Evolutionary conservation across 2,888 invertebrate species (phyloP), one percentile per base, ranked within the genome.

Genomic region (Drosophila quinaria): DNA sequence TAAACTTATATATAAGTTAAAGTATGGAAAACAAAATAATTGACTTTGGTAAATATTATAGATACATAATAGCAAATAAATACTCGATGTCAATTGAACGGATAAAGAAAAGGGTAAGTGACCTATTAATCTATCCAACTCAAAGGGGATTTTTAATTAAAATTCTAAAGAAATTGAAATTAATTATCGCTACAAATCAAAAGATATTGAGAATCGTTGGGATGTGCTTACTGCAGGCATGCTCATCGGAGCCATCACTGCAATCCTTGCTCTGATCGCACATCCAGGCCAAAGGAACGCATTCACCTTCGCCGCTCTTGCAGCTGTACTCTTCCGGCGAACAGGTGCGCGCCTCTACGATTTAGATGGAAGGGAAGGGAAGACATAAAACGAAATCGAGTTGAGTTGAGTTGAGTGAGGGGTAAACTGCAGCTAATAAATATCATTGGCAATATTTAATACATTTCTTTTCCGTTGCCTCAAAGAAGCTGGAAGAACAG

Each of bases 221-320:
- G 11, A 37, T 19, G 33, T 55, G 68, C 97, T 97, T 97, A 97
- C 97, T 97, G 96, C 98, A 98, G 93, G 96, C 95, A 94, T 96
- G 96, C 93, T 98, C 98, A 93, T 98, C 98, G 88, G 97, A 97
- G 91, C 96, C 96, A 93, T 98, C 97, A 70, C 96, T 95, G 93
- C 98, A 98, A 94, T 98, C 98, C 54, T 95, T 94, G 93, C 96
- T 96, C 93, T 96, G 96, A 93, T 98, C 98, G 93, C 98, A 98
- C 95, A 97, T 97, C 98, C 98, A 98, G 70, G 97, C 96, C 89
- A 97, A 94, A 76, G 97, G 97, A 87, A 98, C 96, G 93, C 98
- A 98, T 93, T 97, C 97, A 75, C 97, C 97, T 74, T 95, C 95
- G 90, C 95, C 95, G 80, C 96, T 95, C 91, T 96, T 95, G 93